Conservation (phyloP, 2,888 invertebrate species). For the Ditula angustiorana region DNA sequence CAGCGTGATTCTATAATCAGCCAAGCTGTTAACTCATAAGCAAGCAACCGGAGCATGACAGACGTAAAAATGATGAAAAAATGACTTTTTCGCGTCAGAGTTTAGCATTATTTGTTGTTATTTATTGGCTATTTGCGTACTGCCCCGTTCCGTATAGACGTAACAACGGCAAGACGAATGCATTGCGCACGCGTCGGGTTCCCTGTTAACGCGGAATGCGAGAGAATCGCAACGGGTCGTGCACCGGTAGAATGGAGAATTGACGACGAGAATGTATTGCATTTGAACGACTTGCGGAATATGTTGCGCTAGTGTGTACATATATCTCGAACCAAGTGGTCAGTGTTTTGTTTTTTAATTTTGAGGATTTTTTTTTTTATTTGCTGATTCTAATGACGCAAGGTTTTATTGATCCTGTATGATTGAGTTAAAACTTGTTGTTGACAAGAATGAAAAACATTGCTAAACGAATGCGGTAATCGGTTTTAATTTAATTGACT, state of each 20-base stretch:
- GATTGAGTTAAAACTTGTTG: too few relatives aligned
- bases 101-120: slow-evolving; percentile 21
- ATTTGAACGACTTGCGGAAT: slow-evolving; percentile 43
- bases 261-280: slow-evolving; percentile 66
- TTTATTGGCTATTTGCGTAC: slow-evolving; percentile 25
- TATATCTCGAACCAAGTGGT: too few relatives aligned
- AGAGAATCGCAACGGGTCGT: slow-evolving; percentile 66
- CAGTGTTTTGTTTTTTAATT: too few relatives aligned
- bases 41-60: slow-evolving; percentile 26
- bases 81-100: slow-evolving; percentile 13
- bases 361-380: too few relatives aligned
- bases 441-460: too few relatives aligned
- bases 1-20: slow-evolving; percentile 19
- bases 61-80: slow-evolving; percentile 15
- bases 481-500: too few relatives aligned
- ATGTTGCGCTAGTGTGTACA: too few relatives aligned
- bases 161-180: slow-evolving; percentile 51
- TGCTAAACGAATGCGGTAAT: too few relatives aligned
- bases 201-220: slow-evolving; percentile 65
- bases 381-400: too few relatives aligned
- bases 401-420: too few relatives aligned
- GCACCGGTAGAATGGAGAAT: slow-evolving; percentile 66
- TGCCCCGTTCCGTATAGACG: slow-evolving; percentile 33
- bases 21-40: slow-evolving; percentile 26
- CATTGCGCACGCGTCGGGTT: slow-evolving; percentile 53